Conservation (phyloP, 2,797 vertebrate species). For the Myiotriccus ornatus region DNA sequence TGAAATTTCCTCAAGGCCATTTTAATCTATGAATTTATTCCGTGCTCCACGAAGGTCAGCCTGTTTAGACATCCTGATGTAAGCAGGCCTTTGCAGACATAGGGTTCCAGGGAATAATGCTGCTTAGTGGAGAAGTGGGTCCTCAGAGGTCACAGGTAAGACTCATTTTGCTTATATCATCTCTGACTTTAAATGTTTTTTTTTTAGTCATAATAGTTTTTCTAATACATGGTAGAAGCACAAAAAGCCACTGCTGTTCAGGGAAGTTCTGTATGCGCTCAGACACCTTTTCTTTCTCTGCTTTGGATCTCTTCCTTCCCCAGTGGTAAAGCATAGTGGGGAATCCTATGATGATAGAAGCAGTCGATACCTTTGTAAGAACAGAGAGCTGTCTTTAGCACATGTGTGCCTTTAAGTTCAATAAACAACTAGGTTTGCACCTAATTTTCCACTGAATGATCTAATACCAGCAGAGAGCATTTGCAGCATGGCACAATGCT, state of each 20-base stretch:
- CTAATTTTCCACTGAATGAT: conserved; percentile 25
- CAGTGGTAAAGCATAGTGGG: conserved; percentile 32
- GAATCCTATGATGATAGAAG: conserved; percentile 52
- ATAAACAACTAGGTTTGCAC: conserved; percentile 54
- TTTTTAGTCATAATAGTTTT: conserved; percentile 25
- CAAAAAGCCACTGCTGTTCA: conserved; percentile 51
- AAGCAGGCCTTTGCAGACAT: neutral
- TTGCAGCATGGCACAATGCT: neutral
- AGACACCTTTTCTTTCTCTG: conserved; percentile 37
- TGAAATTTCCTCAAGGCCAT: neutral
- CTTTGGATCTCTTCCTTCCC: conserved; percentile 57
- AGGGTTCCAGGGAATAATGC: neutral
- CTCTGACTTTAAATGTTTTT: neutral
- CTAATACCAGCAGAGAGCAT: conserved; percentile 30
- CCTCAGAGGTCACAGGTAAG: neutral
- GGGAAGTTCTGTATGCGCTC: conserved; percentile 40
- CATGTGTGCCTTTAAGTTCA: conserved; percentile 49
- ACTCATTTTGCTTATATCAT: conserved; percentile 7
- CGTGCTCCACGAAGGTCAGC: neutral
- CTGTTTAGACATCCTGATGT: neutral
- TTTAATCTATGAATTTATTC: neutral
- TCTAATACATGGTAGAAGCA: neutral
- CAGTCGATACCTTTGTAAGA: conserved; percentile 46
- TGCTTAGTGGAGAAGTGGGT: neutral
- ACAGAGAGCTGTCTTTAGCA: conserved; percentile 24